Base-by-base conservation (phyloP, 2,888 invertebrate genomes). In the Clivina fossor region DNA sequence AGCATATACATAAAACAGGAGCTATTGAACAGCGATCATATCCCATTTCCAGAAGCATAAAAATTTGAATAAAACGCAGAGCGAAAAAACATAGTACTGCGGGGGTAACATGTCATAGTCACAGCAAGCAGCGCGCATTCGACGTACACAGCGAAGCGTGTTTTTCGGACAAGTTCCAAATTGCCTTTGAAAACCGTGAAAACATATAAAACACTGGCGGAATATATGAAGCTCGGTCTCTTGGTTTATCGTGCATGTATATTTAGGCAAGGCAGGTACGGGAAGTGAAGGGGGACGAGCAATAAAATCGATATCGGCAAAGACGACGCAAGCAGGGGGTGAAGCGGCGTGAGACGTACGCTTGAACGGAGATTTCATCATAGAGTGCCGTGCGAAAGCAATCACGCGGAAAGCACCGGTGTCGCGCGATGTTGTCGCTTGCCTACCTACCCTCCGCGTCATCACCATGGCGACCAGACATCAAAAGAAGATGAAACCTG, bases 401-500 rank as follows among this genome's bases (percentile, higher is more conserved):
- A 55, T 55, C 55, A 55, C 55, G 55, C 55, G 55, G 46, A 55
- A 55, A 47, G 55, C 55, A 47, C 46, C 47, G 55, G 55, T 47
- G 55, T 47, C 55, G 47, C 24, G 22, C 47, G 35, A 30, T 55
- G 30, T 20, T 28, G 35, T 20, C 53, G 44, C 24, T 37, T 26
- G 35, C 33, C 16, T 22, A 38, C 54, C 28, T 13, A 15, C 47
- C 51, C 55, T 38, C n/a, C n/a, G 47, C 47, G 47, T 37, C 47
- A 53, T 57, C 43, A 57, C 57, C 57, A 57, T 57, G 46, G 57
- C 40, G 43, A 57, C 57, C 57, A 57, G 44, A 57, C 57, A 57
- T 57, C 57, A 57, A 57, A 57, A 57, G 57, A 57, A 57, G 51
- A 57, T 55, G 55, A 55, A 55, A 47, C 55, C 55, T 55, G 55